Evolutionary conservation across 1,140 invertebrate species (phyloP), one percentile per base, ranked within the genome.

Genomic region (Andricus grossulariae): DNA sequence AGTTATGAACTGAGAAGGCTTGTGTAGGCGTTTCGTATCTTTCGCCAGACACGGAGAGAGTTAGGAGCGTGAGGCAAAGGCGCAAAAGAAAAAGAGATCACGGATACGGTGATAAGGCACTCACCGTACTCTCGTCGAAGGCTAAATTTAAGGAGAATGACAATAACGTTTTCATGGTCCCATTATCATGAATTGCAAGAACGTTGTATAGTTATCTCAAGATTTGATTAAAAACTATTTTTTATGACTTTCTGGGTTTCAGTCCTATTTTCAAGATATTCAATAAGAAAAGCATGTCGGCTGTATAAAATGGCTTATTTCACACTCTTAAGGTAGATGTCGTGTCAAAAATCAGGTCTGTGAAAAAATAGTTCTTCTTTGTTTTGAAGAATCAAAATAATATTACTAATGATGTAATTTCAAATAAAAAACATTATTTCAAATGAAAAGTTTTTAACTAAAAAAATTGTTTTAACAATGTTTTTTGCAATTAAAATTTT

Each of bases 21-120:
- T 39, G 60, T 16, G 60, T 66, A 66, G 60, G 60, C 25, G 60
- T 45, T 66, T 66, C 60, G 32, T 45, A 66, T 66, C 32, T 66
- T 66, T 66, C 45, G n/a, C 60, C 60, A 66, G 60, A 66, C 60
- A 66, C 39, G 32, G 39, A 39, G 60, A 66, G 25, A 66, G 57
- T 32, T 60, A 39, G n/a, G 39, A 4, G 60, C n/a, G 60, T 66
- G 25, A 45, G 60, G 45, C 60, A 66, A 32, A 66, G 60, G 25
- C 60, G 57, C 32, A 32, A 66, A 66, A 15, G n/a, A 66, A 39
- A 66, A 66, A 66, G 60, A 66, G 13, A 66, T n/a, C 25, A n/a
- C 25, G 45, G 60, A 66, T 66, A 66, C n/a, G 60, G 16, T 66
- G 60, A 66, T 66, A 66, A 45, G 60, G 16, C 15, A 39, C 60